Evolutionary conservation across 2,797 vertebrate species (phyloP), one percentile per base, ranked within the genome.

Genomic region (Hemibagrus guttatus): DNA sequence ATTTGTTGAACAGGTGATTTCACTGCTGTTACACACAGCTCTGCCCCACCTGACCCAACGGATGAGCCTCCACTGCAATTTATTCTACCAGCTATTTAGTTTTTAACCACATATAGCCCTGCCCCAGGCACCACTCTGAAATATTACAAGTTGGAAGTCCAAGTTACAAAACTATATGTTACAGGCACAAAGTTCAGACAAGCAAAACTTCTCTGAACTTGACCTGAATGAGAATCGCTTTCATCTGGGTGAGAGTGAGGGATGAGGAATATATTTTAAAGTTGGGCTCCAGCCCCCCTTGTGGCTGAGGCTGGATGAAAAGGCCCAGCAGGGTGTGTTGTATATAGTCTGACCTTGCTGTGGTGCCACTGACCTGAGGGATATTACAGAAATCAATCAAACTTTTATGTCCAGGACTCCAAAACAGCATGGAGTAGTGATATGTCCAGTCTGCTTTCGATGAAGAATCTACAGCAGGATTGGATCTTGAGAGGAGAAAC

Each of bases 381-480:
- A 89, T 91, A 91, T 91, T 91, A 90, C 87, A 86, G 86, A 84
- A 90, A 90, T 91, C 90, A 89, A 90, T 91, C 90, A 91, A 83
- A 88, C 82, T 87, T 91, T 90, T 88, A 91, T 90, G 88, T 89
- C 89, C 81, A 84, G 79, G 83, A 58, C 52, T 83, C 87, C 61
- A 88, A 66, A 89, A 66, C 58, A 83, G 78, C 72, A 17, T 69
- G 84, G 64, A 84, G 21, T 71, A 63, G 84, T 66, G 88, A 87
- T 89, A 89, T 89, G 87, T 74, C 81, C 28, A 80, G 87, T 42
- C 72, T 11, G 68, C 68, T 84, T 88, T 84, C 54, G 78, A 85
- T 84, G 23, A 46, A 82, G 69, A 85, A 72, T 80, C 63, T 68
- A 71, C 42, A 85, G 68, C 85, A 68, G 74, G 35, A 69, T 26